A percentile compares a stretch with the other conserved stretches of the same genome.
Evolutionary conservation across 2,888 invertebrate species (phyloP).

Genomic region (Cosmopolites sordidus): DNA sequence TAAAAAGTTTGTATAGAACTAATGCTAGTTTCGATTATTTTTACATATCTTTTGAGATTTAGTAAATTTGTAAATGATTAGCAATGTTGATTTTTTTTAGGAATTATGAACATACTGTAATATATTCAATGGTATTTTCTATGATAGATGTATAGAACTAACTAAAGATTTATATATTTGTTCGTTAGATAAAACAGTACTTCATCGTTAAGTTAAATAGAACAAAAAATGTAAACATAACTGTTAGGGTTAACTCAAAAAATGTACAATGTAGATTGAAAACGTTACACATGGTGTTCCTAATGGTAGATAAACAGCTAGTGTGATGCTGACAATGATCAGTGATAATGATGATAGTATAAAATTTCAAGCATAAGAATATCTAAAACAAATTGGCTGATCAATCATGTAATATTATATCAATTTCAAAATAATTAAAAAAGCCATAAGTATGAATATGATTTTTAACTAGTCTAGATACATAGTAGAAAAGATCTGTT

Average conservation of each 20-base stretch:
- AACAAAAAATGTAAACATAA: neutral
- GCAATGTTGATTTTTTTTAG: slow-evolving; percentile 20
- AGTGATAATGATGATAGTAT: no score
- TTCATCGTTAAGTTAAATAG: neutral
- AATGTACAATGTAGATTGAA: slow-evolving; percentile 3
- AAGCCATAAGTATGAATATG: no score
- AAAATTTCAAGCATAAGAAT: no score
- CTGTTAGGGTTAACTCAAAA: neutral
- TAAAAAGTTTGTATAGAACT: slow-evolving; percentile 8
- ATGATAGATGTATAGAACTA: slow-evolving; percentile 6
- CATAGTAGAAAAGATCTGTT: no score
- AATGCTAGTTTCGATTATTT: slow-evolving; percentile 27
- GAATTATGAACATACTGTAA: slow-evolving; percentile 28
- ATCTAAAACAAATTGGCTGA: no score
- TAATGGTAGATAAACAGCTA: slow-evolving; percentile 1
- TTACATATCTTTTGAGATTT: slow-evolving; percentile 33
- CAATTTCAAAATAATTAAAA: no score
- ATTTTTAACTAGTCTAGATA: no score
- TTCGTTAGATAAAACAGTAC: neutral
- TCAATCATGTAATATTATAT: no score
- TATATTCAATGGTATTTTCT: slow-evolving; percentile 7
- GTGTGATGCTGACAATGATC: no score
- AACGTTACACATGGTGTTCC: slow-evolving; percentile 13
- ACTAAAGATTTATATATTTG: neutral
- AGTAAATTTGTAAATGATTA: slow-evolving; percentile 30